These are phyloP conservation scores for Drosophila subsilvestris DNA, from an alignment of 2,888 invertebrate species.

Conservation along the genomic window DNA sequence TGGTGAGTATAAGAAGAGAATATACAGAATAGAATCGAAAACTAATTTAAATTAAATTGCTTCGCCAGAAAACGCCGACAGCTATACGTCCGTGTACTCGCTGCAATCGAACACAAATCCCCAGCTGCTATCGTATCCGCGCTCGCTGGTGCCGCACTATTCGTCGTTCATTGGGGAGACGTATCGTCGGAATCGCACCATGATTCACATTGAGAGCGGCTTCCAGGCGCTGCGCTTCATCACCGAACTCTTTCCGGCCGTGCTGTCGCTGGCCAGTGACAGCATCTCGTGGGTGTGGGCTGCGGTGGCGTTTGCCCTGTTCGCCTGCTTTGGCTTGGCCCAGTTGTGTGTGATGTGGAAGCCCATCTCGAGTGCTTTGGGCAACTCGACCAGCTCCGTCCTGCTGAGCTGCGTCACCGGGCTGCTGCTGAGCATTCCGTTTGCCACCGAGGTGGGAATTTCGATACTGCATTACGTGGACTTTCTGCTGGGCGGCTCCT, in stretches of 20 bases:
- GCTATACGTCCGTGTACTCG: constrained; percentile 89
- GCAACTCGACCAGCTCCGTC: constrained; percentile 89
- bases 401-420: constrained; percentile 92
- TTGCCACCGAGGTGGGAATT: constrained; percentile 94
- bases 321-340: constrained; percentile 94
- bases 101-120: constrained; percentile 87
- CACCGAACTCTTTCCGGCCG: constrained; percentile 95
- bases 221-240: constrained; percentile 93
- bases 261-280: constrained; percentile 89
- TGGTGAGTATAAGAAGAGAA: constrained; percentile 86
- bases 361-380: constrained; percentile 92
- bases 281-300: constrained; percentile 95
- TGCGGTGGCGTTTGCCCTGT: constrained; percentile 92
- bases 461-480: constrained; percentile 93
- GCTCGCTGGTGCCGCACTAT: constrained; percentile 82
- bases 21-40: accelerated
- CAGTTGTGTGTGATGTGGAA: constrained; percentile 96
- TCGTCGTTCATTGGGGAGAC: constrained; percentile 83
- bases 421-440: constrained; percentile 91
- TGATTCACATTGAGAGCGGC: constrained; percentile 87
- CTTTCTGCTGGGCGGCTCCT: constrained; percentile 92
- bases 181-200: constrained; percentile 73
- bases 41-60: accelerated
- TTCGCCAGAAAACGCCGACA: constrained; percentile 88
- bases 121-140: constrained; percentile 85